These are phyloP conservation scores for Chaenodraco wilsoni DNA, from an alignment of 2,797 vertebrate genomes.

Conservation along the genomic window DNA sequence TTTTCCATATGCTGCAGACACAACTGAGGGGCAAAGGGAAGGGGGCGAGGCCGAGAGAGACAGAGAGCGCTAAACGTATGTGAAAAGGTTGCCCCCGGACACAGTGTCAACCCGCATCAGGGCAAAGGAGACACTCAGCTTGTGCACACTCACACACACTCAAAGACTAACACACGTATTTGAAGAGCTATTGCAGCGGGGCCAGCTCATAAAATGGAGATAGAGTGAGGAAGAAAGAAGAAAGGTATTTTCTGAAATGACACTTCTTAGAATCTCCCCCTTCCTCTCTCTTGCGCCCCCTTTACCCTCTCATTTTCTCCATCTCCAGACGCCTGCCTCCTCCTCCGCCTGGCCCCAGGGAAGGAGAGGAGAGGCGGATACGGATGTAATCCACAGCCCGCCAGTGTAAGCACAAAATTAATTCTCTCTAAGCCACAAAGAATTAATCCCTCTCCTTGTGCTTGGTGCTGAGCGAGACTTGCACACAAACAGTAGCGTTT, in stretches of 20 bases:
- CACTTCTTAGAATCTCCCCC: constrained; percentile 66
- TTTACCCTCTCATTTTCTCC: constrained; percentile 60
- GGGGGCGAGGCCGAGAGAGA: constrained; percentile 45
- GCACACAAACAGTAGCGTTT: constrained; percentile 68
- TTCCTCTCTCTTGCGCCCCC: constrained; percentile 26
- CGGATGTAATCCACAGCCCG: constrained; percentile 84
- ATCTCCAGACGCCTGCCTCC: constrained; percentile 72
- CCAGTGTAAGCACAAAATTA: constrained; percentile 88
- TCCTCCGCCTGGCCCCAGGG: constrained; percentile 72
- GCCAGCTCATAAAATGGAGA: constrained; percentile 64
- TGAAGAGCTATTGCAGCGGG: constrained; percentile 60
- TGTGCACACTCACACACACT: constrained; percentile 24
- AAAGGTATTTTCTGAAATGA: constrained; percentile 74
- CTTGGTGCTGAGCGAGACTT: constrained; percentile 68
- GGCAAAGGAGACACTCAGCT: constrained; percentile 61
- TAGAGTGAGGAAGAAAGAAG: constrained; percentile 51
- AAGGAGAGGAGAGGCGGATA: constrained; percentile 78
- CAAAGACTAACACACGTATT: constrained; percentile 52
- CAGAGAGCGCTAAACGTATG: constrained; percentile 58
- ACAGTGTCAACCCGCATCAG: constrained; percentile 71
- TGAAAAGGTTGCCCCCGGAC: constrained; percentile 75
- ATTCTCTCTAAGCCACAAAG: constrained; percentile 87
- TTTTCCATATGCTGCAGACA: constrained; percentile 69
- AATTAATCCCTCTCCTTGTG: constrained; percentile 86
- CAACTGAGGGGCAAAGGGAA: constrained; percentile 58